Evolutionary conservation across 2,888 invertebrate genomes (phyloP).

Genomic region (Mythimna pallens): DNA sequence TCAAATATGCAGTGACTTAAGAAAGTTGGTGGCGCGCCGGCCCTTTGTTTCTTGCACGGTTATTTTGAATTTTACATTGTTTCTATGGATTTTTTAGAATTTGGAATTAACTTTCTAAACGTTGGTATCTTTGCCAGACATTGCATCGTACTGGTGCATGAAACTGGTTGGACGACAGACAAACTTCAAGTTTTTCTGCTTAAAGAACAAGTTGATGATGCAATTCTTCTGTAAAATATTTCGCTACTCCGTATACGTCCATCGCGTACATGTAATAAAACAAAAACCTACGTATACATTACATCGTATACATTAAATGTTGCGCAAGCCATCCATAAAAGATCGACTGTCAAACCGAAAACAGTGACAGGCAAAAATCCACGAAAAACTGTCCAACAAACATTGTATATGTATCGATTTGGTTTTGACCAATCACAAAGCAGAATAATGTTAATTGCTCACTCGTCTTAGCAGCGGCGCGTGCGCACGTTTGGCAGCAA

Average conservation of each 20-base stretch:
- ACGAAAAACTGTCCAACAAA: conserved; percentile 51
- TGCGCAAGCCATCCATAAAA: conserved; percentile 59
- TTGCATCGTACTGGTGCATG: conserved; percentile 12
- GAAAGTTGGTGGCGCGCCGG: conserved; percentile 52
- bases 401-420: conserved; percentile 56
- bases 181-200: conserved; percentile 40
- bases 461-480: conserved; percentile 76
- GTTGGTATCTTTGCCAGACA: conserved; percentile 4
- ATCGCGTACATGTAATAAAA: conserved; percentile 41
- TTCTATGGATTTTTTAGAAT: conserved; percentile 51
- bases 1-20: conserved; percentile 63
- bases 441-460: conserved; percentile 81
- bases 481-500: conserved; percentile 73
- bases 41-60: conserved; percentile 52
- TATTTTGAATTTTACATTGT: conserved; percentile 58
- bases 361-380: conserved; percentile 49
- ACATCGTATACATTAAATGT: conserved; percentile 53
- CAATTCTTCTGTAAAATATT: conserved; percentile 52
- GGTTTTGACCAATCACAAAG: conserved; percentile 65
- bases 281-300: conserved; percentile 51
- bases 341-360: conserved; percentile 51
- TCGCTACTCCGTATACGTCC: conserved; percentile 44
- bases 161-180: conserved; percentile 27
- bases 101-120: conserved; percentile 46
- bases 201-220: conserved; percentile 53